Evolutionary conservation across 2,113 vertebrate genomes (phyloP).

Genomic region (Mobula hypostoma): DNA sequence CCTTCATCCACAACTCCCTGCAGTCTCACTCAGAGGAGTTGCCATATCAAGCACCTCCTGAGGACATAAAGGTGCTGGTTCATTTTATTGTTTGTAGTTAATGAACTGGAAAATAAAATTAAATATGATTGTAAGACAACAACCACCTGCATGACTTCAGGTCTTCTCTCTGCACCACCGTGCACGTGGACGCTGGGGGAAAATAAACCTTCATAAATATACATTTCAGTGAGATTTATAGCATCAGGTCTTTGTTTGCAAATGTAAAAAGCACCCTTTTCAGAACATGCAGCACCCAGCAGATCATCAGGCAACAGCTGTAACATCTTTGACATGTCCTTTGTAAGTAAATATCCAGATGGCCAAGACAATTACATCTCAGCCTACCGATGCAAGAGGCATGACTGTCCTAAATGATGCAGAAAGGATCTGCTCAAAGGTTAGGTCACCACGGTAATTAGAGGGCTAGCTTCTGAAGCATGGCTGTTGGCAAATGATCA

Average conservation of each 20-base stretch:
- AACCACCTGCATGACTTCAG: background rate
- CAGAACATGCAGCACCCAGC: background rate
- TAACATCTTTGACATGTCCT: background rate
- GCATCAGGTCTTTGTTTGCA: background rate
- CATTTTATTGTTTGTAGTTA: too few species aligned
- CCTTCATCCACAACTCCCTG: too few species aligned
- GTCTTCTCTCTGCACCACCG: background rate
- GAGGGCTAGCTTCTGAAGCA: background rate
- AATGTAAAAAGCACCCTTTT: slow-evolving; percentile 8
- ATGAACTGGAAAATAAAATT: background rate
- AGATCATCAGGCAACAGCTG: background rate
- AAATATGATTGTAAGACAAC: background rate
- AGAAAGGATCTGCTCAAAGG: background rate
- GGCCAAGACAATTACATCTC: background rate
- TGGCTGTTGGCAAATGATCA: background rate
- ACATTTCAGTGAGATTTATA: background rate
- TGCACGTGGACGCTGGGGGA: background rate
- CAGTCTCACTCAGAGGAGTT: too few species aligned
- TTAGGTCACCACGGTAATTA: slow-evolving; percentile 7
- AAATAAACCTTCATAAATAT: background rate
- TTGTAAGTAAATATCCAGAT: slow-evolving; percentile 21
- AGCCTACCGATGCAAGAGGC: background rate
- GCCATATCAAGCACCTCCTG: too few species aligned
- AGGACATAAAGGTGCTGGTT: too few species aligned
- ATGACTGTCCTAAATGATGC: background rate